Conservation (phyloP, 2,888 invertebrate genomes). For the Ethmia dodecea region DNA sequence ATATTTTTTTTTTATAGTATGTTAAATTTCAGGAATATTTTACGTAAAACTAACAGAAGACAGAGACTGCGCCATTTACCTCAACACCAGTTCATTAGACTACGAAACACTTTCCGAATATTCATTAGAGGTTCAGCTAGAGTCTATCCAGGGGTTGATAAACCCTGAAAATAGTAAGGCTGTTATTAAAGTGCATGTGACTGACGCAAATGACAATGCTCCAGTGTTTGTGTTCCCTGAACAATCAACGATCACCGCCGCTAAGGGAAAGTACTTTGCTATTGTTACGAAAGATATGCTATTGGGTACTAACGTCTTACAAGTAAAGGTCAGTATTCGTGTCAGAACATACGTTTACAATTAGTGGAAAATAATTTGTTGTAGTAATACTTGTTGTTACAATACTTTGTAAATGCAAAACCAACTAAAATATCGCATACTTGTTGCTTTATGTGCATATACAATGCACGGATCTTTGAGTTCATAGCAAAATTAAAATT, state of each 20-base stretch:
- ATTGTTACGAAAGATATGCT: constrained; percentile 86
- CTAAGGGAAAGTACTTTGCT: constrained; percentile 86
- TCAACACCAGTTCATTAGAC: constrained; percentile 85
- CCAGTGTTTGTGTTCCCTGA: constrained; percentile 89
- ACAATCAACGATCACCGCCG: constrained; percentile 68
- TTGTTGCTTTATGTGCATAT: no score
- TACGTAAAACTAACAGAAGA: constrained; percentile 85
- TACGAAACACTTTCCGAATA: constrained; percentile 87
- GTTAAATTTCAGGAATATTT: constrained; percentile 79
- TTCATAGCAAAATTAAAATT: no score
- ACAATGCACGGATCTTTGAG: no score
- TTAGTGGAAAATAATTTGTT: no score
- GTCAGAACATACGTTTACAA: no score
- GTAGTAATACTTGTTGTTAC: no score
- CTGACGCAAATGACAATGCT: constrained; percentile 93
- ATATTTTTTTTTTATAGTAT: no score
- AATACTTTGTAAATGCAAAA: no score
- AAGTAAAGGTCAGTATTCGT: constrained; percentile 80
- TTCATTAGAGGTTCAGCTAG: constrained; percentile 85
- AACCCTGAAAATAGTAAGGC: constrained; percentile 87
- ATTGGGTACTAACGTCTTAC: constrained; percentile 85
- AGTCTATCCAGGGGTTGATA: constrained; percentile 88
- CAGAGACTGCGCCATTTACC: constrained; percentile 88
- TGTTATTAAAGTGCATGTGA: constrained; percentile 87
- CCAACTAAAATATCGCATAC: no score